phyloP scores from a whole-genome alignment of 2,797 vertebrate species.

The Pseudochirops cupreus region DNA sequence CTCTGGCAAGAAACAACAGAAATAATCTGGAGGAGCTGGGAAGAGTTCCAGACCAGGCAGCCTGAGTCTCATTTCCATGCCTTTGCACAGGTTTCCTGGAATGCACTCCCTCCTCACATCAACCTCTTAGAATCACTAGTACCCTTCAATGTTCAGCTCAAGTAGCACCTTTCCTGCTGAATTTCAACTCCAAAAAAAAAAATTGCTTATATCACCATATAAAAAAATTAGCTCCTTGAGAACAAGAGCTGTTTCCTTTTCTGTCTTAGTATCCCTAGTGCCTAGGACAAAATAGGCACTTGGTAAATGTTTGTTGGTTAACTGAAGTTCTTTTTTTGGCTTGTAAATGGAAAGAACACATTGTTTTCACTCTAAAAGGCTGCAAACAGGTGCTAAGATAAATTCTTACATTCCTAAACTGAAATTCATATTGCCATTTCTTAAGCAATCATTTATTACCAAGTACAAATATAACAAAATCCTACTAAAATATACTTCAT shows the following conservation, averaged over 20 bases:
- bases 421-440: not conserved
- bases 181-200: not conserved
- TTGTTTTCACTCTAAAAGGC: constrained; percentile 3
- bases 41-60: not conserved
- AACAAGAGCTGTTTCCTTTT: not conserved
- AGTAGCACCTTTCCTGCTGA: not conserved
- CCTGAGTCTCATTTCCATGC: not conserved
- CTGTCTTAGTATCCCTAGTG: not conserved
- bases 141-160: not conserved
- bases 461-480: not conserved
- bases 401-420: not conserved
- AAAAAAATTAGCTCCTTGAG: not conserved
- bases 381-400: not conserved
- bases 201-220: not conserved
- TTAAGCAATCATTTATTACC: not conserved
- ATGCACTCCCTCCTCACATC: not conserved
- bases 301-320: not conserved
- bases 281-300: not conserved
- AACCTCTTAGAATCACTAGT: not conserved
- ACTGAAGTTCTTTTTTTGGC: not conserved
- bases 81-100: not conserved
- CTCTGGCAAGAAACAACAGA: not conserved
- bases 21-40: not conserved
- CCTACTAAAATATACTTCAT: not conserved
- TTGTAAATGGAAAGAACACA: constrained; percentile 2